These are phyloP conservation scores for Eudyptes chrysolophus DNA, from an alignment of 2,113 vertebrate species.

Conservation along the genomic window DNA sequence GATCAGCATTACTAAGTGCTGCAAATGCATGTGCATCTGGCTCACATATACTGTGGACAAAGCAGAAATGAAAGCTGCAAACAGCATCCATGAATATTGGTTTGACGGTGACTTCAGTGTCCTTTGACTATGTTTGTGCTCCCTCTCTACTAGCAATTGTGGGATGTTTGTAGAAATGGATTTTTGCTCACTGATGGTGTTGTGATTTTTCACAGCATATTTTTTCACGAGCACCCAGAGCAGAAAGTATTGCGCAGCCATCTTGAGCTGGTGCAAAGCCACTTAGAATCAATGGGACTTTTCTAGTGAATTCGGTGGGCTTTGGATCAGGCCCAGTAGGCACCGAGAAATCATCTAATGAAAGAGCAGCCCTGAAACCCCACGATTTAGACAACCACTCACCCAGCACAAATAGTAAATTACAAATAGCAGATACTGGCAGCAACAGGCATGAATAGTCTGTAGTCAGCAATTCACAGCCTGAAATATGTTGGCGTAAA, in stretches of 20 bases:
- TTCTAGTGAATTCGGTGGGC: background rate
- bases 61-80: background rate
- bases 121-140: background rate
- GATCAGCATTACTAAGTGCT: background rate
- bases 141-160: background rate
- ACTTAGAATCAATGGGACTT: background rate
- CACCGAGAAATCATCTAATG: background rate
- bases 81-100: background rate
- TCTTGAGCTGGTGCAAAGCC: background rate
- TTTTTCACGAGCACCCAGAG: background rate
- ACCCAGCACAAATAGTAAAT: conserved; percentile 34
- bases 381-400: background rate
- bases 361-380: background rate
- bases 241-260: background rate
- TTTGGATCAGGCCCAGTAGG: background rate
- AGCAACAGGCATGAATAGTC: background rate
- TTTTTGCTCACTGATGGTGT: background rate
- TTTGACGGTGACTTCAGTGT: background rate
- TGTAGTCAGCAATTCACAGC: conserved; percentile 42
- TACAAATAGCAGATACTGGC: conserved; percentile 33
- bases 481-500: conserved; percentile 38
- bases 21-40: background rate
- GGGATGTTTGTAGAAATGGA: background rate
- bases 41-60: background rate
- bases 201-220: background rate